Conservation (phyloP, 2,888 invertebrate species). For the Linnaemya vulpina region DNA sequence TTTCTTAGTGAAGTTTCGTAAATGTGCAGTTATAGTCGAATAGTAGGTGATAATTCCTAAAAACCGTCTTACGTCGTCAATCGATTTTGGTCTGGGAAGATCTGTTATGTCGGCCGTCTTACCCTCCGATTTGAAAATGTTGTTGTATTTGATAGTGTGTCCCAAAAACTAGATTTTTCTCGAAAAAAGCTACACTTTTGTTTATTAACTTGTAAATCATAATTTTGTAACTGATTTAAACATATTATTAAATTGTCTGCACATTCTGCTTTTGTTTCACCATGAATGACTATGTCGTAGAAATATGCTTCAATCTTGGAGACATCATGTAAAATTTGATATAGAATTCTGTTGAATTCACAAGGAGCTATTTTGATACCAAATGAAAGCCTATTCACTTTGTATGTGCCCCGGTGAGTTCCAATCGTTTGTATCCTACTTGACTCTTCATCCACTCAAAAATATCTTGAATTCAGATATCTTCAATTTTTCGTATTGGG, state of each 20-base stretch:
- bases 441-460: too few relatives aligned
- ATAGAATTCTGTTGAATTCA: neutral
- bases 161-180: neutral
- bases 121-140: neutral
- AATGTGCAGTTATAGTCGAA: neutral
- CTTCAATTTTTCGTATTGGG: too few relatives aligned
- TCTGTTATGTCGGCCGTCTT: neutral
- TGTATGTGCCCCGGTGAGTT: too few relatives aligned
- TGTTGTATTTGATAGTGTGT: neutral
- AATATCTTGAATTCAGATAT: too few relatives aligned
- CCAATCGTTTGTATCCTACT: too few relatives aligned
- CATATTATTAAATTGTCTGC: neutral
- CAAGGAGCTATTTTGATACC: too few relatives aligned
- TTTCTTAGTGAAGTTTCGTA: neutral
- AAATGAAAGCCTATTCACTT: too few relatives aligned
- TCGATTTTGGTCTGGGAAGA: too few relatives aligned
- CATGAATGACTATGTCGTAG: neutral
- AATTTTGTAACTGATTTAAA: neutral
- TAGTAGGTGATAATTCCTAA: neutral
- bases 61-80: neutral
- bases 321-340: neutral
- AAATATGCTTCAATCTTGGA: neutral
- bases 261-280: neutral
- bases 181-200: neutral
- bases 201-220: neutral